Conservation (phyloP, 2,888 invertebrate genomes). For the Eupithecia subumbrata region DNA sequence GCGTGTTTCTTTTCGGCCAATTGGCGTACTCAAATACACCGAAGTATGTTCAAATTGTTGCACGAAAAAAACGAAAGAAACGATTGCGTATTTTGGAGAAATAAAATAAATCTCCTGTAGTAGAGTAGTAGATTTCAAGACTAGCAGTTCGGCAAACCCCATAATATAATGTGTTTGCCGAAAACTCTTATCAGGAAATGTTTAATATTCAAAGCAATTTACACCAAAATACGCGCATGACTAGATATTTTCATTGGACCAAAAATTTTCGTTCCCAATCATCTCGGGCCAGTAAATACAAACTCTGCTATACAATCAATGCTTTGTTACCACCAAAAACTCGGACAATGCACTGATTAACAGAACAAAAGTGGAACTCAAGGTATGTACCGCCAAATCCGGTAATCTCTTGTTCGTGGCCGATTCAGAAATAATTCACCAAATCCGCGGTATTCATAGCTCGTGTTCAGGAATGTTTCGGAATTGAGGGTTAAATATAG, state of each 20-base stretch:
- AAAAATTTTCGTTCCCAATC: neutral
- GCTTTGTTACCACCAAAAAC: conserved; percentile 10
- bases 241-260: neutral
- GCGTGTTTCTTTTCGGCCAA: too few relatives aligned
- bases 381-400: conserved; percentile 13
- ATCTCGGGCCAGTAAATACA: neutral
- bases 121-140: neutral
- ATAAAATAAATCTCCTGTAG: too few relatives aligned
- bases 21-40: too few relatives aligned
- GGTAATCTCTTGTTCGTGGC: conserved; percentile 20
- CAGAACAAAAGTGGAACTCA: conserved; percentile 11
- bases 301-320: neutral
- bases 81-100: too few relatives aligned
- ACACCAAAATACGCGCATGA: neutral
- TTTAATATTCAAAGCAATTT: neutral
- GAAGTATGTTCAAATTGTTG: too few relatives aligned
- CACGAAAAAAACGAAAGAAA: too few relatives aligned
- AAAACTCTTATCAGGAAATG: neutral
- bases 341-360: conserved; percentile 1
- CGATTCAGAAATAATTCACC: conserved; percentile 16
- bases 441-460: neutral
- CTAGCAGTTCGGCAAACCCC: neutral
- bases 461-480: neutral
- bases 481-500: conserved; percentile 23
- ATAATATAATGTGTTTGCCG: too few relatives aligned